phyloP scores from a whole-genome alignment of 2,797 vertebrate species.

The Anomalospiza imberbis region DNA sequence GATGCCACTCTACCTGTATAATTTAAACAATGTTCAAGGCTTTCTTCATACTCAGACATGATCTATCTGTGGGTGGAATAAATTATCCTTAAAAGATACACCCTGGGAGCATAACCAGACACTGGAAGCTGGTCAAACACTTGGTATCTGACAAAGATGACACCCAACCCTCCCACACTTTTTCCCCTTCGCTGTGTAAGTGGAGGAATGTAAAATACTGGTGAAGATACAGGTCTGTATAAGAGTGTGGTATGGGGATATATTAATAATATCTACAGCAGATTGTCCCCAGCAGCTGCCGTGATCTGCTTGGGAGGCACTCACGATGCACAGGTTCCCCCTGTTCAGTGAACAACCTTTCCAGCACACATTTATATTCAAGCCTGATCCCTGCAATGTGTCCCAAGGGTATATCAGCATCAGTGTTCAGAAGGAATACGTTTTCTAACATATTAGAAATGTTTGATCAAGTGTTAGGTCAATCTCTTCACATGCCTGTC shows the following conservation, averaged over 20 bases:
- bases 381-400: background rate
- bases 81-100: background rate
- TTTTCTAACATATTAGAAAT: background rate
- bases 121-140: background rate
- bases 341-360: background rate
- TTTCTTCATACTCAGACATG: background rate
- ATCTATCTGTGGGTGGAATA: background rate
- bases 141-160: background rate
- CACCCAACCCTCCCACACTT: background rate
- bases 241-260: background rate
- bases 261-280: background rate
- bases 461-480: slow-evolving; percentile 10
- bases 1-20: background rate
- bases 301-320: background rate
- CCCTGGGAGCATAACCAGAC: background rate
- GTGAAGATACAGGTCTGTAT: background rate
- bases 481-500: background rate
- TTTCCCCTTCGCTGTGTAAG: background rate
- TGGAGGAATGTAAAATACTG: background rate
- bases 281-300: background rate
- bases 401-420: background rate
- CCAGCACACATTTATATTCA: background rate
- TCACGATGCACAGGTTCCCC: background rate
- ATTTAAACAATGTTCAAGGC: background rate
- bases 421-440: background rate